phyloP scores from a whole-genome alignment of 2,113 vertebrate genomes.

The Nicator chloris region DNA sequence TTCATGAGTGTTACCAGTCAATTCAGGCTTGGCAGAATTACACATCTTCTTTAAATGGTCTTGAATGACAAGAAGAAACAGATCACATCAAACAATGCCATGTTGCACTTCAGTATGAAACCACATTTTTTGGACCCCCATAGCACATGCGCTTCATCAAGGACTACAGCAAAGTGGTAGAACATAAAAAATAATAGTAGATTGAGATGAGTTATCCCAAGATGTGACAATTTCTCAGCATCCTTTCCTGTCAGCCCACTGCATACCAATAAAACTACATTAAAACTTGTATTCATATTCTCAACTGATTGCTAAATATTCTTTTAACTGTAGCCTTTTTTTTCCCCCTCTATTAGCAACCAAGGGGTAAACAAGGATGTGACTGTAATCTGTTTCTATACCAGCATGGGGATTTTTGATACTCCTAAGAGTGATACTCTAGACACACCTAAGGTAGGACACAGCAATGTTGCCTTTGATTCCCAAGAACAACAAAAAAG shows the following conservation, averaged over 20 bases:
- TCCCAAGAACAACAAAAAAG: background rate
- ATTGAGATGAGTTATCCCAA: background rate
- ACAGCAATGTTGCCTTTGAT: background rate
- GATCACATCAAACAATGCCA: background rate
- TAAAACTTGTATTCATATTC: background rate
- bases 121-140: background rate
- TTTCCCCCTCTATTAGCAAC: rapidly evolving
- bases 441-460: background rate
- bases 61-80: background rate
- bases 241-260: background rate
- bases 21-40: background rate
- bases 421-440: background rate
- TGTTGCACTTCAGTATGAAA: background rate
- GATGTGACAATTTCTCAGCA: background rate
- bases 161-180: background rate
- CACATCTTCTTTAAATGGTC: background rate
- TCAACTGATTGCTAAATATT: background rate
- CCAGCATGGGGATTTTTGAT: background rate
- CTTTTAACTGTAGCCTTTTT: background rate
- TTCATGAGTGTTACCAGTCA: background rate
- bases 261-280: background rate
- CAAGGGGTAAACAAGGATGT: background rate
- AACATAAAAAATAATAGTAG: background rate
- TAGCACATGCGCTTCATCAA: background rate
- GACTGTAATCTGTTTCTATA: background rate